Percentiles rank a stretch among this genome's conserved stretches.
These are phyloP conservation scores for Heterohyrax brucei DNA, from an alignment of 2,797 vertebrate genomes.

Conservation along the genomic window DNA sequence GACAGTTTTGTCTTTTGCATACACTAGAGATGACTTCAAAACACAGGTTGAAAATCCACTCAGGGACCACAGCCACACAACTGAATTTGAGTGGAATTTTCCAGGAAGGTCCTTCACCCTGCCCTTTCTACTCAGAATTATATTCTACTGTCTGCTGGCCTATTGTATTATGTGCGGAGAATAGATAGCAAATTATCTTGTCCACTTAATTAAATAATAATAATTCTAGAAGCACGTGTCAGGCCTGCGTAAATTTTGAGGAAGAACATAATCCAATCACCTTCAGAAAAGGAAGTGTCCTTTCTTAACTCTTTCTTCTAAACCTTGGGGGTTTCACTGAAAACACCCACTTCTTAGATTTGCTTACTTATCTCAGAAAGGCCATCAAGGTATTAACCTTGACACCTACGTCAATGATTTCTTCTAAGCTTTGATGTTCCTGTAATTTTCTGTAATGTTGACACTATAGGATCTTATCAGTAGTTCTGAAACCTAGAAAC, in stretches of 20 bases:
- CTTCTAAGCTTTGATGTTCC: background rate
- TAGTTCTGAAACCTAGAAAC: slow-evolving; percentile 23
- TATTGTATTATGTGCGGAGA: background rate
- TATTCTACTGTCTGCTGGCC: background rate
- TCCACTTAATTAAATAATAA: background rate
- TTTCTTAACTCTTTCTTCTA: slow-evolving; percentile 28
- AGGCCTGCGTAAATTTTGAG: background rate
- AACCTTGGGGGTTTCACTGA: background rate
- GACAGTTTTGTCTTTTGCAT: slow-evolving; percentile 1
- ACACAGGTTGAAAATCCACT: background rate
- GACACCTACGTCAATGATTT: background rate
- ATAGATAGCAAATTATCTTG: background rate
- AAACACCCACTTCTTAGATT: background rate
- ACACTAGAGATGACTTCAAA: slow-evolving; percentile 19
- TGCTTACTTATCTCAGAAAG: background rate
- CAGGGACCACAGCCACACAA: background rate
- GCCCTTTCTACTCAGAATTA: background rate
- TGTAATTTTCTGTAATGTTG: background rate
- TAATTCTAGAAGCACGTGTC: background rate
- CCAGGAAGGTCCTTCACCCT: background rate
- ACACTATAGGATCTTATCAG: background rate
- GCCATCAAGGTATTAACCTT: background rate
- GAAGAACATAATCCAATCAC: background rate
- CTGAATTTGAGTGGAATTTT: background rate
- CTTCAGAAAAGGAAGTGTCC: background rate